Conservation (phyloP, 2,113 vertebrate species). For the Clarias gariepinus region DNA sequence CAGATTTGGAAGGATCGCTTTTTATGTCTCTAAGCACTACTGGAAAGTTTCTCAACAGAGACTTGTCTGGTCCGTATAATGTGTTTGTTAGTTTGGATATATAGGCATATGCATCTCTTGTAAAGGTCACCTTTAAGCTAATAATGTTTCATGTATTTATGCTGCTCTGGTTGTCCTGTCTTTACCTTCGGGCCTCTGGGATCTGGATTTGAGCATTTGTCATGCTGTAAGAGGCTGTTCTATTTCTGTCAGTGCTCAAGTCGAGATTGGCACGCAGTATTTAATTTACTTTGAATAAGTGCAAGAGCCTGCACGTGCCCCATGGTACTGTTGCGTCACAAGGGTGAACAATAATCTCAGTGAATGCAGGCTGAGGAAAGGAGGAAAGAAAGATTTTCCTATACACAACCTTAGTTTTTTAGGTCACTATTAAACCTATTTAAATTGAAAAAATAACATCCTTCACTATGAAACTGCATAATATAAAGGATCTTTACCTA, state of each 20-base stretch:
- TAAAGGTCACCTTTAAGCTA: constrained; percentile 38
- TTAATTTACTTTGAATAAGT: constrained; percentile 33
- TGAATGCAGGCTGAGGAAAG: neutral
- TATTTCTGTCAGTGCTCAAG: constrained; percentile 18
- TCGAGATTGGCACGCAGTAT: constrained; percentile 16
- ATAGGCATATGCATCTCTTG: constrained; percentile 28
- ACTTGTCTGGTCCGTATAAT: constrained; percentile 24
- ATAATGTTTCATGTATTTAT: constrained; percentile 29
- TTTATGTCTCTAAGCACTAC: neutral
- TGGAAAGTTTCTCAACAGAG: constrained; percentile 14
- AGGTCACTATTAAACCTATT: constrained; percentile 10
- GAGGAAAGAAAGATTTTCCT: constrained; percentile 11
- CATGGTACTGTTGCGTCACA: neutral
- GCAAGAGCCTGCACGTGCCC: neutral
- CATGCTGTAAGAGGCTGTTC: constrained; percentile 31
- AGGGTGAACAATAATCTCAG: constrained; percentile 17
- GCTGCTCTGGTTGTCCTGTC: constrained; percentile 7
- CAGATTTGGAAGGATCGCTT: neutral
- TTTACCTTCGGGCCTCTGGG: neutral
- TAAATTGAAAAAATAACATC: neutral
- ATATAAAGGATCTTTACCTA: neutral
- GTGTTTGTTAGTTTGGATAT: constrained; percentile 29
- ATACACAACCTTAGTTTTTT: neutral
- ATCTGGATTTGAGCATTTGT: constrained; percentile 2
- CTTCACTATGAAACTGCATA: neutral